Evolutionary conservation across 64 coral and sea anemone species (phyloP), one percentile per base, ranked within the genome.

Genomic region (Orbicella faveolata): DNA sequence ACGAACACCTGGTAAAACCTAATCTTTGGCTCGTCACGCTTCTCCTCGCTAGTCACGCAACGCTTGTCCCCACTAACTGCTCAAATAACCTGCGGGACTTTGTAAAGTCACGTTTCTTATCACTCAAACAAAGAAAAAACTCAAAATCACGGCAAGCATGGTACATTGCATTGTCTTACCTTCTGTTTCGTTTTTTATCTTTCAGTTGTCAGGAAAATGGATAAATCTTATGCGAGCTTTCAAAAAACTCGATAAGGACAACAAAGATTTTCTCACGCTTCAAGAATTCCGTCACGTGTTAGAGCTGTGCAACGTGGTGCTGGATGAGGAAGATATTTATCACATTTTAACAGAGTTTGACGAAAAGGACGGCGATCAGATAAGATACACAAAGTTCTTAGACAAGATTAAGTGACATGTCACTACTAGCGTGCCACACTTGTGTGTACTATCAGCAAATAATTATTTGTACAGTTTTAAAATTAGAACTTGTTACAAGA

Each of bases 271-370:
- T 81, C 93, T 99, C 18, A 84, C 93, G 3, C 67, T 95, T 54
- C 87, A 91, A 83, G 96, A 99, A 91, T 99, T 99, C 88, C 96
- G 96, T 62, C 95, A 94, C 35, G 96, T 99, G 14, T 67, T 99
- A 35, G 83, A 89, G 23, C 69, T 99, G 0, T 99, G 94, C 61
- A 99, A 99, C 75, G 79, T 69, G 0, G 89, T 95, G 2, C 53
- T 99, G 62, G 94, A 95, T 37, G 96, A 99, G 23, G 94, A 99
- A n/a, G 96, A 99, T 52, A 95, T 99, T 34, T 95, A 95, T 78
- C 90, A 99, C 63, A 73, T 99, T 88, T 81, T 99, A 55, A 88
- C 90, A 35, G 90, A 99, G 67, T 86, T 99, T 37, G 91, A 99
- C 75, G 86, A 92, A n/a, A 92, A 89, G 55, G 44, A 86, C 13